phyloP scores from a whole-genome alignment of 37 sponge, comb jelly and placozoan genomes.

The Spongilla lacustris region DNA sequence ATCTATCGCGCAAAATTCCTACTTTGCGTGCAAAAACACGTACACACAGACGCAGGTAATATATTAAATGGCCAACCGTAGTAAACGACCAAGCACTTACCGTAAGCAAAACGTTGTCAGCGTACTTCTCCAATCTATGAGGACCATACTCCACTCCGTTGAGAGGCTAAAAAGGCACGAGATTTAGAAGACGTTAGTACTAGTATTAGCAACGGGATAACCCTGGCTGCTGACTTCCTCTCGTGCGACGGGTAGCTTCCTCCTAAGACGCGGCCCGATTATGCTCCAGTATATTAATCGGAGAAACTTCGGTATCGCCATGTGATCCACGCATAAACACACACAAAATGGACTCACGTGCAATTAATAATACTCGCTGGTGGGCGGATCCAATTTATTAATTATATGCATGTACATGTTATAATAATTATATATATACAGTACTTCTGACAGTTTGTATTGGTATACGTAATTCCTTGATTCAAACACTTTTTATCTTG shows the following conservation, averaged over 20 bases:
- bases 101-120: slow-evolving; percentile 65
- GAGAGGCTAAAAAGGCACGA: not conserved
- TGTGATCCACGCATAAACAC: not conserved
- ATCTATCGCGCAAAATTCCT: not conserved
- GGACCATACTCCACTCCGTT: slow-evolving; percentile 60
- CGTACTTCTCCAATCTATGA: slow-evolving; percentile 65
- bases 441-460: too few relatives aligned
- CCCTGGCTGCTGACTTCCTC: slow-evolving; percentile 23
- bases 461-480: too few relatives aligned
- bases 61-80: not conserved
- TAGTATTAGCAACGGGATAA: not conserved
- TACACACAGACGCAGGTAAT: not conserved
- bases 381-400: too few relatives aligned
- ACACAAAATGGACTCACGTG: not conserved
- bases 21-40: not conserved
- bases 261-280: slow-evolving; percentile 51
- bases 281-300: slow-evolving; percentile 33
- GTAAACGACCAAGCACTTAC: slow-evolving; percentile 30
- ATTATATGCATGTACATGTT: too few relatives aligned
- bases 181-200: not conserved
- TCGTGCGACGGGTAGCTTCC: slow-evolving; percentile 16
- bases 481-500: too few relatives aligned
- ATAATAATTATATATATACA: too few relatives aligned
- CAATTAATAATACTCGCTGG: not conserved
- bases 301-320: not conserved